Conservation (phyloP, 2,113 vertebrate species). For the Glaucomys volans region DNA sequence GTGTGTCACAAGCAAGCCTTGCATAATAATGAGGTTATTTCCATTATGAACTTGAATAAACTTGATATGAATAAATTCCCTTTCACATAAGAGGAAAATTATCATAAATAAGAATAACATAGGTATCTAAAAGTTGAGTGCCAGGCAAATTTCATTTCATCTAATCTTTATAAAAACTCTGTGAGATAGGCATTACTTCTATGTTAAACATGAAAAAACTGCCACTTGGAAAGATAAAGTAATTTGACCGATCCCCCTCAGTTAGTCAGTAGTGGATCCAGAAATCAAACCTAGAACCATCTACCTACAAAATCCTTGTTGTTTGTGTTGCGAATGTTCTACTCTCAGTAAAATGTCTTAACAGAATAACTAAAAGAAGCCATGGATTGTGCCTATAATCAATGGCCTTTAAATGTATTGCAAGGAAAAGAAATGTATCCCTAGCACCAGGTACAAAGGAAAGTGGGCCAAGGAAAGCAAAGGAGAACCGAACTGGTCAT, state of each 20-base stretch:
- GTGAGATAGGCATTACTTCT: neutral
- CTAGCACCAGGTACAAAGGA: neutral
- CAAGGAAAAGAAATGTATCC: neutral
- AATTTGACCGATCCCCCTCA: neutral
- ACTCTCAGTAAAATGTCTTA: neutral
- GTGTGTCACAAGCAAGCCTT: neutral
- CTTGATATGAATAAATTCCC: neutral
- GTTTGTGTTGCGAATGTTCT: neutral
- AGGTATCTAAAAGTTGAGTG: neutral
- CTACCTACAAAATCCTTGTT: neutral
- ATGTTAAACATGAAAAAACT: neutral
- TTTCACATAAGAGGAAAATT: neutral
- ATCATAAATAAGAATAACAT: neutral
- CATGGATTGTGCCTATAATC: neutral
- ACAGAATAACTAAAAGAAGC: constrained; percentile 11
- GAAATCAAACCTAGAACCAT: neutral
- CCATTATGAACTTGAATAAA: neutral
- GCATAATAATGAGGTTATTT: neutral
- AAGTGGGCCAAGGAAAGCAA: neutral
- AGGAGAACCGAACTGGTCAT: neutral
- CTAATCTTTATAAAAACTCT: neutral
- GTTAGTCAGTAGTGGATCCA: neutral
- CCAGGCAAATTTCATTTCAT: constrained; percentile 7
- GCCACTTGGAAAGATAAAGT: neutral
- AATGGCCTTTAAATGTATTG: neutral